Percentiles rank a stretch among this genome's conserved stretches.
Conservation (phyloP, 2,113 vertebrate genomes). For the Leptocoma aspasia region DNA sequence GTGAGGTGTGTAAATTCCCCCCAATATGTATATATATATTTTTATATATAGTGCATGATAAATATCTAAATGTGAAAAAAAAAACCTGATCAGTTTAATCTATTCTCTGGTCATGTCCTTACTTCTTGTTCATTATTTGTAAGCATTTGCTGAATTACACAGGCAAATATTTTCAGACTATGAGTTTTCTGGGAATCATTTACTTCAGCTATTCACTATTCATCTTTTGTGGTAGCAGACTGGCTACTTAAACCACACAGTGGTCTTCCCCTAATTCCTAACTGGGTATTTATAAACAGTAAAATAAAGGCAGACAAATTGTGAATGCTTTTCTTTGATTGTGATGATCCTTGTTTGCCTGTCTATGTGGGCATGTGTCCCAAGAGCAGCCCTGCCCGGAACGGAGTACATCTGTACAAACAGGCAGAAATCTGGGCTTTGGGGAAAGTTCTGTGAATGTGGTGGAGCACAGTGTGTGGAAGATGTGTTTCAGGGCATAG, state of each 20-base stretch:
- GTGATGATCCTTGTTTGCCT: constrained; percentile 3
- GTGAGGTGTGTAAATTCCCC: background rate
- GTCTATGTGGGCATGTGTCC: background rate
- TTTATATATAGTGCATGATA: background rate
- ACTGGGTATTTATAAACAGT: constrained; percentile 53
- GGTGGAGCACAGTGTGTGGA: fast-evolving
- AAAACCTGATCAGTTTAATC: background rate
- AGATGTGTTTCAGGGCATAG: background rate
- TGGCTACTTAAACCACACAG: constrained; percentile 34
- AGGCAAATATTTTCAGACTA: background rate
- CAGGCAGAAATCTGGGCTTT: background rate
- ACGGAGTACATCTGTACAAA: background rate
- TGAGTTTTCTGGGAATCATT: constrained; percentile 43
- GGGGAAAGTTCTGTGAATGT: background rate
- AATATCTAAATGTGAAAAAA: constrained; percentile 1
- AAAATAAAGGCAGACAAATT: background rate
- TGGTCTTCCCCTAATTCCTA: constrained; percentile 29
- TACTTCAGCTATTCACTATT: constrained; percentile 57
- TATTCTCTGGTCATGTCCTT: background rate
- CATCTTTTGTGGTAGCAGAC: constrained; percentile 36
- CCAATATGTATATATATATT: no score
- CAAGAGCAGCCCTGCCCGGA: background rate
- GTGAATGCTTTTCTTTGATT: constrained; percentile 51
- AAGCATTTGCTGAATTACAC: background rate
- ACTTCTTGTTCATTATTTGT: background rate